phyloP scores from a whole-genome alignment of 2,113 vertebrate species.

The Odocoileus virginianus region DNA sequence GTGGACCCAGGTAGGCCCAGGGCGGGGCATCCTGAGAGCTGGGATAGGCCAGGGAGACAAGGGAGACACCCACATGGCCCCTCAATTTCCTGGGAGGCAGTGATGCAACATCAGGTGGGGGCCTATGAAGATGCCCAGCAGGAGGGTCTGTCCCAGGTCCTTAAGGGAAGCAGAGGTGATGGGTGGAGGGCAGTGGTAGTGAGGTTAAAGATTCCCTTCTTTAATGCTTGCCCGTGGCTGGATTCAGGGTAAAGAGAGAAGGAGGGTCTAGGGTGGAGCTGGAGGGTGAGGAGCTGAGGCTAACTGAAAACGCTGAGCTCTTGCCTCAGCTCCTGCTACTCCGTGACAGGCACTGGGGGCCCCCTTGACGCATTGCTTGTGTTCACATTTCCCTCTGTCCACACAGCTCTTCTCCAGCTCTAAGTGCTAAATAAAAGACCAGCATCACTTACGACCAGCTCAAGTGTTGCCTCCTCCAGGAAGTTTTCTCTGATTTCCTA shows the following conservation, averaged over 20 bases:
- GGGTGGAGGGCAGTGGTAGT: background rate
- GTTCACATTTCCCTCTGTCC: background rate
- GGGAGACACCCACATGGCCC: accelerated
- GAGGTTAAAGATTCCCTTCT: background rate
- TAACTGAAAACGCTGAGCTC: background rate
- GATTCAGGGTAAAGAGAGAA: background rate
- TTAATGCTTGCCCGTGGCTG: background rate
- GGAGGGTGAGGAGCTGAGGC: background rate
- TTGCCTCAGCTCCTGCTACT: background rate
- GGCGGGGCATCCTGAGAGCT: background rate
- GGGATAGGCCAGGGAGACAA: background rate
- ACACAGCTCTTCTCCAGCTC: background rate
- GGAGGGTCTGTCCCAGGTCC: background rate
- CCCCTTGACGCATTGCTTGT: too few relatives aligned
- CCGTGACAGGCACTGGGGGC: too few relatives aligned
- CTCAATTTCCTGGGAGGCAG: background rate
- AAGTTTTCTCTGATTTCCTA: background rate
- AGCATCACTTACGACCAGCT: background rate
- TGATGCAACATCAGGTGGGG: accelerated
- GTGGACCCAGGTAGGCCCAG: background rate
- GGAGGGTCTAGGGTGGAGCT: background rate
- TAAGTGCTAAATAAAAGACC: background rate
- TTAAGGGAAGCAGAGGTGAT: background rate
- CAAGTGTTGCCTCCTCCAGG: background rate
- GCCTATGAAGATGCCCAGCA: background rate